Conservation (phyloP, 1,140 invertebrate species). For the Heliconius nattereri region DNA sequence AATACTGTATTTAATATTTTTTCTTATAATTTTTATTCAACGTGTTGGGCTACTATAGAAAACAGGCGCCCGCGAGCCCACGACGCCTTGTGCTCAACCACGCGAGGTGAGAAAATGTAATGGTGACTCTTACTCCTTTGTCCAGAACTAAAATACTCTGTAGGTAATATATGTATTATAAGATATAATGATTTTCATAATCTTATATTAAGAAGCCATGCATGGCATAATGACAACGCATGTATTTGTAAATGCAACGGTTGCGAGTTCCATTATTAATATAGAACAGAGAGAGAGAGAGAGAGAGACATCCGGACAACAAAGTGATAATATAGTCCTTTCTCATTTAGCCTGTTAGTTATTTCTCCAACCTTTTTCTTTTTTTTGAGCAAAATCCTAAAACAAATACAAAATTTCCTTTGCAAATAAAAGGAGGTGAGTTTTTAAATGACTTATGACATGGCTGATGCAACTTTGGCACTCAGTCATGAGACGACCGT, state of each 20-base stretch:
- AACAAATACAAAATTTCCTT: background rate
- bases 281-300: too few relatives aligned
- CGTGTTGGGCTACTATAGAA: background rate
- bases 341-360: too few relatives aligned
- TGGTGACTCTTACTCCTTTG: background rate
- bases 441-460: background rate
- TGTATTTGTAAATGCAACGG: too few relatives aligned
- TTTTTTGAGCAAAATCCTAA: background rate
- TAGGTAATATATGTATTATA: background rate
- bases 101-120: background rate
- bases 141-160: background rate
- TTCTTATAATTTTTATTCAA: background rate
- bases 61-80: background rate
- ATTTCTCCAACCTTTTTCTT: too few relatives aligned
- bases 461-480: background rate
- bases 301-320: too few relatives aligned
- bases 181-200: background rate
- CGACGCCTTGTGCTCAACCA: background rate
- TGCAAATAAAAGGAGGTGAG: background rate
- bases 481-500: background rate
- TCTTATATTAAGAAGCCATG: background rate
- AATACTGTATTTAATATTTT: background rate
- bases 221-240: too few relatives aligned
- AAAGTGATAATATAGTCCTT: too few relatives aligned
- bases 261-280: too few relatives aligned